Evolutionary conservation across 2,888 invertebrate species (phyloP), one percentile per base, ranked within the genome.

Genomic region (Dicranocentrus wangi): DNA sequence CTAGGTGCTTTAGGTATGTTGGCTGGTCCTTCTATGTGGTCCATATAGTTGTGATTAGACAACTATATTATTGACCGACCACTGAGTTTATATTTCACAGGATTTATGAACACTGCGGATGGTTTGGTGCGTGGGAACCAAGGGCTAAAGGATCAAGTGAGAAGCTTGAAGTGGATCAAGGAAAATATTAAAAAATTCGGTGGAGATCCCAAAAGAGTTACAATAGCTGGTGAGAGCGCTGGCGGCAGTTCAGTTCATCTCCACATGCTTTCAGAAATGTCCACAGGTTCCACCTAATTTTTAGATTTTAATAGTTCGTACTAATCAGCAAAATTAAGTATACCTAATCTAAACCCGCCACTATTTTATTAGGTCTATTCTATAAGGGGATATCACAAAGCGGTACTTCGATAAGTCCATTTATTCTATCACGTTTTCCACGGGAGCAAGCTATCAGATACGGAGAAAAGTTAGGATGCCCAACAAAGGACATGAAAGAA

Each of bases 341-440:
- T 39, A 13, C 39, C 5, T 39, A 39, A 39, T 66, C 32, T 21
- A 21, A 53, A n/a, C n/a, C n/a, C n/a, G n/a, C n/a, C n/a, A n/a
- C n/a, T n/a, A n/a, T n/a, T n/a, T n/a, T 17, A 55, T 21, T 23
- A 77, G 77, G 77, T 5, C 39, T 75, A 15, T 80, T 80, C 51
- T 71, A 75, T 13, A 73, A 70, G 23, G 86, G 70, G 0, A 83
- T 85, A 15, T 80, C 79, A 2, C 85, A 84, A 66, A 81, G 81
- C 43, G 86, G 86, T 19, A 82, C 83, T 7, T 83, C 82, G 1
- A 17, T 83, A 0, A 66, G 61, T 39, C 79, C 76, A 0, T 86
- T 84, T 77, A 71, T 73, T 21, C 19, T 83, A 1, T 63, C 58
- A 7, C 58, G 80, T 7, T 70, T 69, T n/a, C 83, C 83, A 47